Evolutionary conservation across 2,113 vertebrate genomes (phyloP).

Genomic region (Heptranchias perlo): DNA sequence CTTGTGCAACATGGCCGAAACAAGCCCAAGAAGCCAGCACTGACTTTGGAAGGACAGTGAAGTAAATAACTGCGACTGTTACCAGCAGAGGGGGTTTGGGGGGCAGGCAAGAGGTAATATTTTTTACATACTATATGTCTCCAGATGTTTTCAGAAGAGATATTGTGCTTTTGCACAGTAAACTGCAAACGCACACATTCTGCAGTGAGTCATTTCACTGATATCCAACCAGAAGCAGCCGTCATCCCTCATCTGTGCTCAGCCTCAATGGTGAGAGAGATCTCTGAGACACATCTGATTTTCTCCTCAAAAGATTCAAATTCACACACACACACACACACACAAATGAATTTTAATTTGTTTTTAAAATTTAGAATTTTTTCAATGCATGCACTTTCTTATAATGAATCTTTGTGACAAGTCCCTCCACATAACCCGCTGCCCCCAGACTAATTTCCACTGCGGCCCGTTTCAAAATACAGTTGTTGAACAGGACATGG

Average conservation of each 20-base stretch:
- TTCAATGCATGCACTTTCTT: neutral
- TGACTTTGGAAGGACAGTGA: neutral
- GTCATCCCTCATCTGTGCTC: neutral
- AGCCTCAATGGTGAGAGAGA: neutral
- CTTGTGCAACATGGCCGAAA: neutral
- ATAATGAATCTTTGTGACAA: neutral
- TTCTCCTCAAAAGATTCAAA: neutral
- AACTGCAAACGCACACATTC: slow-evolving; percentile 15
- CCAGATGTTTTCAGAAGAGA: neutral
- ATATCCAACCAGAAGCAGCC: neutral
- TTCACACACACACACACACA: neutral
- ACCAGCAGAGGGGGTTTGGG: neutral
- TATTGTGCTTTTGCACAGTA: neutral
- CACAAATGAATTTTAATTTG: neutral
- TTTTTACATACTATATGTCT: neutral
- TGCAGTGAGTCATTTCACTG: neutral
- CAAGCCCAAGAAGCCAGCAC: neutral
- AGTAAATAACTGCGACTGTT: neutral
- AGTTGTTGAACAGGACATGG: neutral
- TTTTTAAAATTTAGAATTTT: neutral
- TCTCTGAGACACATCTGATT: neutral
- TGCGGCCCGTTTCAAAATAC: neutral
- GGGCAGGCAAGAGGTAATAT: neutral
- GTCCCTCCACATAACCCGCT: neutral
- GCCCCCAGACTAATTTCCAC: neutral